Conservation (phyloP, 2,888 invertebrate species). For the Eilema caniola region DNA sequence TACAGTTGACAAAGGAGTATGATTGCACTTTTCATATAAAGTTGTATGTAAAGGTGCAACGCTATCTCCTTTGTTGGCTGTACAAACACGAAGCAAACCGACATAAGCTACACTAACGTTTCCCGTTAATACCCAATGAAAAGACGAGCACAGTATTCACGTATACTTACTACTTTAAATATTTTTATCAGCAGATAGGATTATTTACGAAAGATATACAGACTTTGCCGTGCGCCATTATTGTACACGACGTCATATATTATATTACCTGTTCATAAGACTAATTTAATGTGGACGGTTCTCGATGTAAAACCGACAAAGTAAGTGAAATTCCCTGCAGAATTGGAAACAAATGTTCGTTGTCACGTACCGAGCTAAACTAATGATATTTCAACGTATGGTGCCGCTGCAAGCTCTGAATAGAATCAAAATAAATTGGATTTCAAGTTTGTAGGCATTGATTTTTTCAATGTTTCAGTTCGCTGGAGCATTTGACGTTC, state of each 20-base stretch:
- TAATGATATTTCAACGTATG: constrained; percentile 56
- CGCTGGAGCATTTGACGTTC: constrained; percentile 11
- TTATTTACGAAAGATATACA: not conserved
- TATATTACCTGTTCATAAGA: not conserved
- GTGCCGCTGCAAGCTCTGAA: constrained; percentile 33
- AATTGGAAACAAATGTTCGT: constrained; percentile 62
- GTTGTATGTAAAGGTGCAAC: no score
- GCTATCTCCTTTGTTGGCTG: no score
- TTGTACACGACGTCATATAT: not conserved
- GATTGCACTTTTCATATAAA: no score
- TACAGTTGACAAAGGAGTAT: no score
- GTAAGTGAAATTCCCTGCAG: constrained; percentile 52
- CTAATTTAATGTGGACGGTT: not conserved
- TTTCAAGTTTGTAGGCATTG: constrained; percentile 22
- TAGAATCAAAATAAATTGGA: constrained; percentile 33
- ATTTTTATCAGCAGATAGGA: not conserved
- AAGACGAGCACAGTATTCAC: no score
- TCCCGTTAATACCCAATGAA: no score
- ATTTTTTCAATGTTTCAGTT: constrained; percentile 19
- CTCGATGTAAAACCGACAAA: not conserved
- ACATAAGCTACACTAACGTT: no score
- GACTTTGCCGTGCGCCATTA: no score
- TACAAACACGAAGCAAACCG: no score
- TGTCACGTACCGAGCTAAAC: constrained; percentile 54
- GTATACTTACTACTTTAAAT: no score